Evolutionary conservation across 1,140 invertebrate genomes (phyloP).

Genomic region (Brachionus rubens): DNA sequence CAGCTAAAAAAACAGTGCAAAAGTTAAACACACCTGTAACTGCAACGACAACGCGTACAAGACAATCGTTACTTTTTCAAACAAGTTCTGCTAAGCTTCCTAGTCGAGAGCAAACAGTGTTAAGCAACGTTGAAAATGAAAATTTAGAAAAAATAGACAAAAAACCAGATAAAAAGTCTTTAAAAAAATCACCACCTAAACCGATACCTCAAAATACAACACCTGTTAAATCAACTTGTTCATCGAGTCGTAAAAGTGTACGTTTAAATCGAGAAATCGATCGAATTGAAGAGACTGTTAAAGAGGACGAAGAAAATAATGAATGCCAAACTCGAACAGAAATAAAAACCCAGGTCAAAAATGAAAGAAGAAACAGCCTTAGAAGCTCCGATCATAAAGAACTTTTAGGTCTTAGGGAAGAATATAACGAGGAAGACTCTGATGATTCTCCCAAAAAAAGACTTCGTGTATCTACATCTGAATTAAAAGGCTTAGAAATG

Average conservation of each 20-base stretch:
- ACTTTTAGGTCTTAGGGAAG: too few relatives aligned
- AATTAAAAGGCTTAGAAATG: neutral
- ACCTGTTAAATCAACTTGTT: neutral
- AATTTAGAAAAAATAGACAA: neutral
- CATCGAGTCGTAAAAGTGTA: slow-evolving; percentile 10
- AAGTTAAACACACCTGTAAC: neutral
- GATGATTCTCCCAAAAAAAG: neutral
- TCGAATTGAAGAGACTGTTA: neutral
- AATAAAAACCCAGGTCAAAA: neutral
- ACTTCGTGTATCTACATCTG: neutral
- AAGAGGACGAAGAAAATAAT: neutral
- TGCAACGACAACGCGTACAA: neutral
- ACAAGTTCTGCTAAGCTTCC: neutral
- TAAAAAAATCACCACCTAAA: neutral
- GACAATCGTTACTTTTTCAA: neutral
- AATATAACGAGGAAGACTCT: neutral
- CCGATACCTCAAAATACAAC: neutral
- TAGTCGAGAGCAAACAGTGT: neutral
- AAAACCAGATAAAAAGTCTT: neutral
- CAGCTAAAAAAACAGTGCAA: neutral
- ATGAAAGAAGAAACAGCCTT: neutral
- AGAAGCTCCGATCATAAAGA: neutral
- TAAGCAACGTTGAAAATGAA: neutral
- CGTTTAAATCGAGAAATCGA: neutral
- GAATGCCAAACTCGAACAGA: neutral